Base-by-base conservation (phyloP, 2,797 vertebrate genomes). In the Mus caroli region DNA sequence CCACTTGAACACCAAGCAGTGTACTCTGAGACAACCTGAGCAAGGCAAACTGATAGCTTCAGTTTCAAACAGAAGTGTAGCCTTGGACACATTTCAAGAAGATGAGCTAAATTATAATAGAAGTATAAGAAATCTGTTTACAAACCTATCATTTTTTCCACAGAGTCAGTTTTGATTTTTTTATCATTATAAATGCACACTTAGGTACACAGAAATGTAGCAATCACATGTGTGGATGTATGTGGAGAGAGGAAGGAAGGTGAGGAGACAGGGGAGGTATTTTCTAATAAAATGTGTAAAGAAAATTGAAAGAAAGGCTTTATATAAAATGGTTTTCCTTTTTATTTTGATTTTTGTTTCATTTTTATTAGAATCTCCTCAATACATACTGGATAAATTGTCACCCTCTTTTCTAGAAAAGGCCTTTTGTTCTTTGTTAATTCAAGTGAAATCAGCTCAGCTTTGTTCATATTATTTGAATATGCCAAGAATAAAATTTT, bases 401-500 rank as follows among this genome's bases (percentile, higher is more conserved):
- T 17, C 26, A 62, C 13, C n/a, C 1, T 34, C 93, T 34, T 95
- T 90, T 73, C 85, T 83, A 94, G 60, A 62, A 91, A 96, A 94
- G 46, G 9, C 62, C 85, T 88, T 97, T 52, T 83, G 69, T 87
- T 86, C 71, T 86, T 92, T 92, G 78, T 97, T 94, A 79, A 91
- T 86, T 92, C 67, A 90, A 52, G 60, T 46, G 40, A 96, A 97
- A 95, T 94, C 82, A 96, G 28, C 28, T 75, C 85, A 69, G 60
- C 50, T 94, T 58, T 83, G 37, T 79, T n/a, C 90, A 85, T 80
- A 88, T 92, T 76, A 91, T 80, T 24, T 92, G 58, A 95, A 62
- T 88, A 90, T 56, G 73, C 7, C 64, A 88, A 88, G 60, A 83
- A 94, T 90, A 8, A 96, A 92, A 26, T 79, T 40, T 24, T 91